Base-by-base conservation (phyloP, 2,797 vertebrate species). In the Pseudopleuronectes americanus region DNA sequence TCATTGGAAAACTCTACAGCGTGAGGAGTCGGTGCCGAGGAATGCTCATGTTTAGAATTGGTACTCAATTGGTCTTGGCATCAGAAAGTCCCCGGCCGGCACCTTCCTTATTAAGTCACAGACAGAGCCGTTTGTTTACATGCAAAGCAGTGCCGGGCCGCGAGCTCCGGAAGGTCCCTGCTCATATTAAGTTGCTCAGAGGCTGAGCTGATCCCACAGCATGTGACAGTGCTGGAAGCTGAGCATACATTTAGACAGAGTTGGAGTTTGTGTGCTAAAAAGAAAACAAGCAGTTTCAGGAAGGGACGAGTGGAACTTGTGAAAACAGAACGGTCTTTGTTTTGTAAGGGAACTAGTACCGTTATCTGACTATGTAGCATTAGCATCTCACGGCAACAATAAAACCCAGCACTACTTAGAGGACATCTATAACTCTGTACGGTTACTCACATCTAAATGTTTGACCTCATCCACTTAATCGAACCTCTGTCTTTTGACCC, bases 121-220 rank as follows among this genome's bases (percentile, higher is more conserved):
- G 66, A 80, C 63, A 57, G 68, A 73, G 64, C 1, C 70, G 78
- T 71, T 63, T 90, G 85, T 89, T 88, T 78, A 79, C 78, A 80
- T 81, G 81, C 81, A 78, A 68, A 71, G 61, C 45, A 31, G 61
- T n/a, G 72, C 77, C 31, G 67, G 80, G 57, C 71, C 76, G 70
- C 68, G 74, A 68, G 63, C 67, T 6, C 16, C 65, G 68, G 57
- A 71, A 60, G 60, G 65, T 19, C 31, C 71, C 72, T 54, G 73
- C 74, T 67, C 57, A 23, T 56, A 58, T 71, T 81, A 57, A 48
- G 58, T 67, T 54, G 63, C 68, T 59, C 16, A 62, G 68, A 75
- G 65, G 66, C 77, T 67, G 57, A 79, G 57, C 38, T 53, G 81
- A 67, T 81, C 45, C 71, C 26, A 3, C 67, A 76, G 82, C 84